Evolutionary conservation across 1,140 invertebrate genomes (phyloP), one percentile per base, ranked within the genome.

Genomic region (Cotesia chilonis): DNA sequence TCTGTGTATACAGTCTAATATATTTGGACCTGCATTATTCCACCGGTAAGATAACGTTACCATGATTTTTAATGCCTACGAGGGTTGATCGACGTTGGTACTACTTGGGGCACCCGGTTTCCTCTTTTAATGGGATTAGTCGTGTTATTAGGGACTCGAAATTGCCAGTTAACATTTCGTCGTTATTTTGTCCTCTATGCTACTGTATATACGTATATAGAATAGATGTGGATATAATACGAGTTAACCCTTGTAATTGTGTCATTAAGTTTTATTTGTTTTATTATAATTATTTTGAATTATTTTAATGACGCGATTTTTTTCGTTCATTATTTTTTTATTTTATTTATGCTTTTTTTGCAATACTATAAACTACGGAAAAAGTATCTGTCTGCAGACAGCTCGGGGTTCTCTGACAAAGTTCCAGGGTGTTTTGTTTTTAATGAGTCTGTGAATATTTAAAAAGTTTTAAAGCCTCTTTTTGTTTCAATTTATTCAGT

Each of bases 11-110:
- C 28, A 28, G 28, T 2, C 28, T 28, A 28, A 28, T 28, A 9
- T 47, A 47, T 57, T 63, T 37, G 65, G 37, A n/a, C 55, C 36
- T 55, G 81, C 78, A 82, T 83, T 83, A 83, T 83, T 83, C 74
- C 76, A 70, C 72, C 71, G 54, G 55, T 65, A 74, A 81, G 81
- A 84, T 83, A 84, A 82, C 78, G 75, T 80, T 81, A 80, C 78
- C 75, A 80, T 78, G 80, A 82, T 84, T 84, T 83, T 84, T 82
- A 82, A 84, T 84, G 80, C 52, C n/a, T 14, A 57, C 57, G 52
- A 38, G 57, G 59, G 64, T 55, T 71, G 70, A 67, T 60, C 20
- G 70, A 67, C 57, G 36, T 10, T 47, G 41, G 41, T 47, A 47
- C 41, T 60, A 47, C 36, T 67, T 57, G 41, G 51, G 70, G 66